These are phyloP conservation scores for Willisornis vidua DNA, from an alignment of 2,113 vertebrate species.

Conservation along the genomic window DNA sequence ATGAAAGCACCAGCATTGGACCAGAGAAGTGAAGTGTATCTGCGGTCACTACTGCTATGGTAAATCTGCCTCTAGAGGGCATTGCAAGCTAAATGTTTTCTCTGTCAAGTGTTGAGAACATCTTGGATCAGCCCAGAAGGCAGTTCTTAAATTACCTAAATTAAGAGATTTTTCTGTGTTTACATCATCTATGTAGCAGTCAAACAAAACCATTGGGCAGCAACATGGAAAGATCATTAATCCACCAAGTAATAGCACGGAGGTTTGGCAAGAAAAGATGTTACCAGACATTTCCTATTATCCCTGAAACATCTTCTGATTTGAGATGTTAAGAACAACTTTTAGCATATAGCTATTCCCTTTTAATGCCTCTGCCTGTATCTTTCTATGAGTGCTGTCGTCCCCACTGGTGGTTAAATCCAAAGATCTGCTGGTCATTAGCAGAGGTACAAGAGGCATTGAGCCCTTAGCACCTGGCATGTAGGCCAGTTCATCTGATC, in stretches of 20 bases:
- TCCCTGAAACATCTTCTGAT: neutral
- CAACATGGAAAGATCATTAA: neutral
- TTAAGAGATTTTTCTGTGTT: conserved; percentile 11
- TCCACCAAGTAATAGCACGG: neutral
- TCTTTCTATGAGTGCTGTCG: neutral
- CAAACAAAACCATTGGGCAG: neutral
- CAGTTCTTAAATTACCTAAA: neutral
- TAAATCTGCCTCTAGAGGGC: conserved; percentile 61
- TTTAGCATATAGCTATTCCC: neutral
- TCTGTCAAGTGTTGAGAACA: neutral
- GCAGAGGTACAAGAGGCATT: neutral
- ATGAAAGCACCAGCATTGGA: neutral
- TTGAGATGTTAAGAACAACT: neutral
- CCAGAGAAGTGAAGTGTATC: neutral
- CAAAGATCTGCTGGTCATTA: neutral
- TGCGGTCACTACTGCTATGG: neutral
- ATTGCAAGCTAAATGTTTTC: conserved; percentile 59
- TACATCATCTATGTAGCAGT: neutral
- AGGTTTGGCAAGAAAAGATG: neutral
- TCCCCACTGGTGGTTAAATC: neutral
- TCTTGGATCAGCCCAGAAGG: neutral
- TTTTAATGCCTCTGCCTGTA: neutral
- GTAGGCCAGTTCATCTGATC: neutral
- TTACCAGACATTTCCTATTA: neutral
- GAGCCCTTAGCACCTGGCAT: neutral